Percentiles rank a stretch among this genome's conserved stretches.
These are phyloP conservation scores for Sebastes nivosus DNA, from an alignment of 2,797 vertebrate genomes.

Conservation along the genomic window DNA sequence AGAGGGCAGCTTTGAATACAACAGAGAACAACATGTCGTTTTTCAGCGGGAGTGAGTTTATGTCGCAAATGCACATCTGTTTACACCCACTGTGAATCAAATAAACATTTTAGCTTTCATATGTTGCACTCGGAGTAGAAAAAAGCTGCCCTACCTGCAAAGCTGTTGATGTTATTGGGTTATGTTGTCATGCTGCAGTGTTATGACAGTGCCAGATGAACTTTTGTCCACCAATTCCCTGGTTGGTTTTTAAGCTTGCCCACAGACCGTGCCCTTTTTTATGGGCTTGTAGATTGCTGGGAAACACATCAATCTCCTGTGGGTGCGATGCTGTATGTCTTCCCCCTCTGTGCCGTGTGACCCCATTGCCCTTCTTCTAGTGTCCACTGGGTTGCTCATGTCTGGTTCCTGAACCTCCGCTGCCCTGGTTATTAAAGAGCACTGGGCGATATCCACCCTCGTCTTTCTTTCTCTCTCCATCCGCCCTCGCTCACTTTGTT, in stretches of 20 bases:
- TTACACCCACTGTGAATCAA: slow-evolving; percentile 13
- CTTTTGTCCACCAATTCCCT: slow-evolving; percentile 77
- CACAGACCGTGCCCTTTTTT: slow-evolving; percentile 76
- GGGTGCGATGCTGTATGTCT: slow-evolving; percentile 61
- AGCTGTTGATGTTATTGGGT: slow-evolving; percentile 64
- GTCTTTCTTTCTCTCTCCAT: slow-evolving; percentile 42
- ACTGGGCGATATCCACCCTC: slow-evolving; percentile 60
- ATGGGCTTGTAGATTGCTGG: slow-evolving; percentile 77
- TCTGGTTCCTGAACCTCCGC: slow-evolving; percentile 74
- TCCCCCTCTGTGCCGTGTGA: slow-evolving; percentile 60
- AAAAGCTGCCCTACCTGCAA: slow-evolving; percentile 31
- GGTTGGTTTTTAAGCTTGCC: slow-evolving; percentile 78
- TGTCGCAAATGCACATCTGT: slow-evolving; percentile 20
- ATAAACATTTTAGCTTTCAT: slow-evolving; percentile 25
- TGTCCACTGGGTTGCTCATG: slow-evolving; percentile 78
- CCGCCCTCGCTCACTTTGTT: slow-evolving; percentile 53
- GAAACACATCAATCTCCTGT: slow-evolving; percentile 83
- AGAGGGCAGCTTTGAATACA: slow-evolving; percentile 23
- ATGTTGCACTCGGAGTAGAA: slow-evolving; percentile 5
- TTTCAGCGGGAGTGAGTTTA: slow-evolving; percentile 12
- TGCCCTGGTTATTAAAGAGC: slow-evolving; percentile 82
- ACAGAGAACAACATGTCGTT: slow-evolving; percentile 3
- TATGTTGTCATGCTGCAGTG: slow-evolving; percentile 68
- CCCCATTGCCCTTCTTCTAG: slow-evolving; percentile 79
- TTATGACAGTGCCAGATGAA: slow-evolving; percentile 78